These are phyloP conservation scores for Acanthopleura granulata DNA, from an alignment of 2,888 invertebrate species.

Conservation along the genomic window DNA sequence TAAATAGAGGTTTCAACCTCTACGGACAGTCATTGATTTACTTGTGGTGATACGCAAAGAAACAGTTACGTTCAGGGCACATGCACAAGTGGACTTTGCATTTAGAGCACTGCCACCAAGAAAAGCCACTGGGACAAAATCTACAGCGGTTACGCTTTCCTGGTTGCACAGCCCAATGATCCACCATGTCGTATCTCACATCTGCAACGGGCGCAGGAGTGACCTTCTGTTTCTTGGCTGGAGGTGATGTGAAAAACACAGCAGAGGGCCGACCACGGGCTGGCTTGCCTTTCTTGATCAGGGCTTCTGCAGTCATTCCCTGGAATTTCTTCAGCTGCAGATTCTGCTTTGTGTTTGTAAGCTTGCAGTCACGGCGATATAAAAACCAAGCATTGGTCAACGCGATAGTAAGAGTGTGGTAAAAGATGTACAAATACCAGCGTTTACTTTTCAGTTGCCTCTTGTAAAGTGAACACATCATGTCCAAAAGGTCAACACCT, in stretches of 20 bases:
- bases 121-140: not conserved
- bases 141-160: not conserved
- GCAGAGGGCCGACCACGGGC: not conserved
- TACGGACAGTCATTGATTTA: too few species aligned
- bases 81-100: constrained; percentile 12
- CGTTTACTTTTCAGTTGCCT: not conserved
- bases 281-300: not conserved
- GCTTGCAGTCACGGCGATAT: constrained; percentile 6
- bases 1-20: too few species aligned
- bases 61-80: constrained; percentile 4
- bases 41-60: not conserved
- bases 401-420: not conserved
- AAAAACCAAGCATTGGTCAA: constrained; percentile 25
- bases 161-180: constrained; percentile 12
- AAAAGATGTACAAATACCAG: constrained; percentile 26
- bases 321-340: constrained; percentile 4
- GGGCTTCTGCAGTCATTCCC: not conserved
- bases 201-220: not conserved
- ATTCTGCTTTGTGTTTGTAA: not conserved
- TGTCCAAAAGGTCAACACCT: constrained; percentile 26
- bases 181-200: not conserved
- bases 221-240: not conserved
- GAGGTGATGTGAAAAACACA: not conserved
- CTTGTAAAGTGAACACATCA: constrained; percentile 12
- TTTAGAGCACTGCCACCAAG: not conserved